Evolutionary conservation across 1,140 invertebrate genomes (phyloP), one percentile per base, ranked within the genome.

Genomic region (Rhopalosiphum maidis): DNA sequence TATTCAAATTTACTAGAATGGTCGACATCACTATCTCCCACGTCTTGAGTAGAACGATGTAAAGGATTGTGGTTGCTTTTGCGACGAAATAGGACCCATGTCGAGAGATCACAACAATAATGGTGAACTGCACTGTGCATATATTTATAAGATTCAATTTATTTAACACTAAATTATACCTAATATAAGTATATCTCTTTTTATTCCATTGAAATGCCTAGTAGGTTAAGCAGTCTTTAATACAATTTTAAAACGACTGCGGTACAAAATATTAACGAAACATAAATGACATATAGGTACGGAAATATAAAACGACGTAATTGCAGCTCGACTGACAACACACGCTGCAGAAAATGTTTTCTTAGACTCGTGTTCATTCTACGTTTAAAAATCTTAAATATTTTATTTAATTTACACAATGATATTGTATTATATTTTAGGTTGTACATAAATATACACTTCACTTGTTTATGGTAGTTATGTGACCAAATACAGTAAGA

Each of bases 401-500:
- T 86, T 86, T 86, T 30, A 86, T 46, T 25, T 43, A 46, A 22
- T 8, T 11, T n/a, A 48, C 25, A 46, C 43, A 25, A 46, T 23
- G 7, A 46, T 87, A 83, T 83, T 37, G 21, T 41, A 85, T 85
- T 41, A 85, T 85, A 85, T 25, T 85, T 23, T 41, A 85, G 41
- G 23, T 25, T 43, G 25, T 85, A 22, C 0, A n/a, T 82, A n/a
- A 68, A 25, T 37, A 37, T 18, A 35, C 41, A 43, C 46, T 88
- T 51, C 41, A 43, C 46, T 88, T 51, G 86, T 88, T n/a, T 51
- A 88, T 88, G 6, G 30, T 88, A 48, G n/a, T 88, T 88, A 48
- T 88, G 86, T 88, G 46, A 88, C 46, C 22, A 88, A 87, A 88
- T 88, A 88, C 30, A n/a, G 85, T 48, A 87, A 87, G n/a, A 35